Base-by-base conservation (phyloP, 2,888 invertebrate genomes). In the Coremacera marginata region DNA sequence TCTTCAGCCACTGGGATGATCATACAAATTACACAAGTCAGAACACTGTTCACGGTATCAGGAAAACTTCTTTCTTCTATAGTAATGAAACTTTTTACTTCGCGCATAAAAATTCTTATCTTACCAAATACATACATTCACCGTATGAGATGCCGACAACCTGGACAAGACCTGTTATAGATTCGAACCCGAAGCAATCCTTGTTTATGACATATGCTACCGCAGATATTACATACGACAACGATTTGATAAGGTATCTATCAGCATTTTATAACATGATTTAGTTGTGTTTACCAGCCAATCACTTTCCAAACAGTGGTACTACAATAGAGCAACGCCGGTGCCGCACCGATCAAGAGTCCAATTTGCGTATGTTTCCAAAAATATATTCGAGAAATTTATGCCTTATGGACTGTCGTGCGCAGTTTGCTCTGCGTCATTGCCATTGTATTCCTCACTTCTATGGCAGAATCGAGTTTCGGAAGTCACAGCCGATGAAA, bases 71-170 rank as follows among this genome's bases (percentile, higher is more conserved):
- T 27, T 31, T 31, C 31, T 31, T 31, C 3, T 31, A 4, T 31
- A 31, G 31, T 4, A 31, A 31, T 31, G 5, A 3, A 31, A 31
- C 31, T 31, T 3, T 31, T 3, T 31, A 31, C 5, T 31, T 31
- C 3, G 5, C 3, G 3, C 5, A 31, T 31, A 34, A n/a, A 34
- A 22, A 3, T n/a, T 7, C 16, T 31, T 34, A 31, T 31, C 2
- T 63, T 0, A 63, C 5, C 11, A 31, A 7, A 11, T 63, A 34
- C n/a, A 31, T 27, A 27, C 63, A 63, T 14, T 63, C 63, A 31
- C 63, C 63, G 14, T 63, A 63, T 31, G 63, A 63, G n/a, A 63
- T 63, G 63, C 63, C 63, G 3, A 63, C 63, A 63, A 31, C 63
- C 4, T 31, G 27, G 63, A 11, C 31, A 7, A 34, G 63, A 1